Evolutionary conservation across 2,113 vertebrate species (phyloP).

Genomic region (Egretta garzetta): DNA sequence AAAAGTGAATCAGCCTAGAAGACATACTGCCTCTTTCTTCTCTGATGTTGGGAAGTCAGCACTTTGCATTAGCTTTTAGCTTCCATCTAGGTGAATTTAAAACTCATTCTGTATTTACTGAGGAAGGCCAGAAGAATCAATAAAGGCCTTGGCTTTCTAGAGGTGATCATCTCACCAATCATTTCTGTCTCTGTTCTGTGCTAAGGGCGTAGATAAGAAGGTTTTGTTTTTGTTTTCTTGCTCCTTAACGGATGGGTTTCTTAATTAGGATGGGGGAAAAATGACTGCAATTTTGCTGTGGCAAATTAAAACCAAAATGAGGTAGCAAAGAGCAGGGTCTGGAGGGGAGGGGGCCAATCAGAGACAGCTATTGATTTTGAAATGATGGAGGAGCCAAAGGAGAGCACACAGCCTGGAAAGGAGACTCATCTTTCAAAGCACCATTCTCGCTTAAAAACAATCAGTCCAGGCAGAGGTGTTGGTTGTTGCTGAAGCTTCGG

Average conservation of each 20-base stretch:
- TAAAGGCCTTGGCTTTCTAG: constrained; percentile 37
- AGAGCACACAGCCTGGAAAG: constrained; percentile 11
- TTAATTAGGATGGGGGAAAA: constrained; percentile 59
- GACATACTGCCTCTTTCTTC: background rate
- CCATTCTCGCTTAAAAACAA: constrained; percentile 26
- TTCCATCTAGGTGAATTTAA: constrained; percentile 24
- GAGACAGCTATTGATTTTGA: constrained; percentile 63
- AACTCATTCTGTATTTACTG: constrained; percentile 37
- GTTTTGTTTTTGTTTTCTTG: constrained; percentile 33
- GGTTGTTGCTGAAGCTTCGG: background rate
- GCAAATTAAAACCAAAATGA: constrained; percentile 72
- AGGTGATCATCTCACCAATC: constrained; percentile 49
- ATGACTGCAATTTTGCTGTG: constrained; percentile 46
- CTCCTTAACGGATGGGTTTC: constrained; percentile 34
- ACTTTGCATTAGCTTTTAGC: background rate
- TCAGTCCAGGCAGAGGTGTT: background rate
- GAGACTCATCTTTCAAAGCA: constrained; percentile 50
- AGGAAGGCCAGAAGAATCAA: constrained; percentile 34
- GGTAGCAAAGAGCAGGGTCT: constrained; percentile 43
- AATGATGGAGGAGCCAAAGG: constrained; percentile 7
- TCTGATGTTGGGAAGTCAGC: background rate
- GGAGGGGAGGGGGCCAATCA: background rate
- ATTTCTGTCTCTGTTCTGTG: constrained; percentile 16
- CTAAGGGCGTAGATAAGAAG: constrained; percentile 45
- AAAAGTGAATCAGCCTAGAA: background rate